Evolutionary conservation across 2,888 invertebrate genomes (phyloP), one percentile per base, ranked within the genome.

Genomic region (Trichopria drosophilae): DNA sequence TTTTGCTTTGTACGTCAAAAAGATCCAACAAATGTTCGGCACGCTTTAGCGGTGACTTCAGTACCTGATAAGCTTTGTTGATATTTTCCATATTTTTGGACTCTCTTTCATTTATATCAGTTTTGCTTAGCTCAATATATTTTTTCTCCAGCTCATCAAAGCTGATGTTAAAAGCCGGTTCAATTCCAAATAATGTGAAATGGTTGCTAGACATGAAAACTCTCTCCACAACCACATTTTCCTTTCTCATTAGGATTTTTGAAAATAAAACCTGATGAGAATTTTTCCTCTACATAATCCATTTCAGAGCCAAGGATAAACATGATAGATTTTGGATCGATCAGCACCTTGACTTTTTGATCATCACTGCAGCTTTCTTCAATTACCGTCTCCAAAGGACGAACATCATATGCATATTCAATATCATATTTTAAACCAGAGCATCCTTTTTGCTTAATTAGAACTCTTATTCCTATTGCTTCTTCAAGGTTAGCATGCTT

Each of bases 201-300:
- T 43, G 34, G 43, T 16, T 43, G 43, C 43, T 43, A 43, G 43
- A 43, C 43, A 43, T 43, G 43, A 43, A 43, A 43, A 43, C 43
- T 43, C 43, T 43, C 43, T 43, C 43, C 43, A 43, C 43, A 43
- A 43, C 43, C 43, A 43, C 43, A 43, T 13, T 43, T 43, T 43
- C 43, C 43, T 43, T 43, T 43, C n/a, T 43, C 34, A 43, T 43
- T 32, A 13, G 32, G 34, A 43, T 43, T 43, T 43, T 31, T 43
- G 32, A 32, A 43, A 43, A 43, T 34, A 43, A 43, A 43, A 43
- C 43, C 43, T 32, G 41, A 42, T 42, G 41, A 42, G 32, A 42
- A 42, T 42, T 42, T 42, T 42, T 42, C 41, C 32, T 42, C 41
- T 42, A 42, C 31, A 43, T 32, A 43, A 43, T 43, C 32, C 43